A percentile compares a stretch with the other conserved stretches of the same genome.
phyloP scores from a whole-genome alignment of 2,113 vertebrate species.

The Nycticryphes semicollaris region DNA sequence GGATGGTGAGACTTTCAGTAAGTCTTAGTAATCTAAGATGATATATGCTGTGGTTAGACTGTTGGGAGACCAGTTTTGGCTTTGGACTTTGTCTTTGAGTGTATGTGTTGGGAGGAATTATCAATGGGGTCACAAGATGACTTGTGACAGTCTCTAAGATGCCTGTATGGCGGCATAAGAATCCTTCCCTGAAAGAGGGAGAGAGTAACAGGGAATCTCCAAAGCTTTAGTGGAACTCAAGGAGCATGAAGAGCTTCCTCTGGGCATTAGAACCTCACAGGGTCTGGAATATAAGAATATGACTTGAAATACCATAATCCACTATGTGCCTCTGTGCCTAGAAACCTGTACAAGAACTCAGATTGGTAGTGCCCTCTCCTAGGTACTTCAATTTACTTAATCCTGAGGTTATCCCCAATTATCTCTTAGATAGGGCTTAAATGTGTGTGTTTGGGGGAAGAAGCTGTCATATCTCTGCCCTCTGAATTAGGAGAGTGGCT shows the following conservation, averaged over 20 bases:
- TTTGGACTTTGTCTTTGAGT: neutral
- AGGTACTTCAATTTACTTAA: neutral
- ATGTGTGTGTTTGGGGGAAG: neutral
- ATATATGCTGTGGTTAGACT: neutral
- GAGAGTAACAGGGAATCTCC: neutral
- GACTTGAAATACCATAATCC: neutral
- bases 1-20: neutral
- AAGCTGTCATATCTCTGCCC: neutral
- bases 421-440: neutral
- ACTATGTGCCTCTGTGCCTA: neutral
- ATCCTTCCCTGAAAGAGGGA: neutral
- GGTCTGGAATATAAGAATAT: neutral
- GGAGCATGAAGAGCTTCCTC: neutral
- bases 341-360: neutral
- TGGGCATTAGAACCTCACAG: neutral
- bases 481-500: neutral
- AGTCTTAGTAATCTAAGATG: neutral
- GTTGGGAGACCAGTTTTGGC: neutral
- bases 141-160: neutral
- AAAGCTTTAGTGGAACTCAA: neutral
- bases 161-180: neutral
- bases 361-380: neutral
- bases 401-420: neutral
- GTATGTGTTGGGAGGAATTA: neutral
- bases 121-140: neutral